These are phyloP conservation scores for Coluber constrictor DNA, from an alignment of 2,797 vertebrate species.

Conservation along the genomic window DNA sequence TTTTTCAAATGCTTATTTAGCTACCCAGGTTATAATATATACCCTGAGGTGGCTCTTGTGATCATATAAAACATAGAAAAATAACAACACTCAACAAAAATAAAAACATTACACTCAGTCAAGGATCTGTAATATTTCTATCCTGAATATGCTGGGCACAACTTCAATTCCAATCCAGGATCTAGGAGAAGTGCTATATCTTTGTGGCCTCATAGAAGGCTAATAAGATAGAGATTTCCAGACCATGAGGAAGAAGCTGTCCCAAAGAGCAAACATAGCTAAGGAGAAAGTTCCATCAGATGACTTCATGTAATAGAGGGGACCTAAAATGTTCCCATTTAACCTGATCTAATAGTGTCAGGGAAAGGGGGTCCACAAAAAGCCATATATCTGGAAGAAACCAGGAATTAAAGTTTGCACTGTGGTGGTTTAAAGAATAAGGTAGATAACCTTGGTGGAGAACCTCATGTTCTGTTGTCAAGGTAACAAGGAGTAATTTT, in stretches of 20 bases:
- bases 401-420: background rate
- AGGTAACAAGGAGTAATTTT: background rate
- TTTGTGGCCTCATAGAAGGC: background rate
- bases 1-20: background rate
- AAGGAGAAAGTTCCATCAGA: background rate
- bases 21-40: background rate
- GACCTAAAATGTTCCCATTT: background rate
- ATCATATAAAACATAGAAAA: background rate
- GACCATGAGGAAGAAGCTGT: background rate
- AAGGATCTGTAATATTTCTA: background rate
- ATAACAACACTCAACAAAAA: background rate
- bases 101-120: background rate
- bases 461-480: background rate
- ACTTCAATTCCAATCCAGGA: background rate
- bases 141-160: background rate
- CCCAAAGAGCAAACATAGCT: background rate
- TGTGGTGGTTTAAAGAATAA: background rate
- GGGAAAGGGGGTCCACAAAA: background rate
- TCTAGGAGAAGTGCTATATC: background rate
- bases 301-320: background rate
- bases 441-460: background rate
- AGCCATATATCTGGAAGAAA: background rate
- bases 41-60: background rate
- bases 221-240: background rate
- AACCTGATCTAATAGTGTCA: background rate